A percentile compares a stretch with the other conserved stretches of the same genome.
These are phyloP conservation scores for Turritopsis dohrnii DNA, from an alignment of 30 jellyfish, hydroid and myxozoan genomes.

Conservation along the genomic window DNA sequence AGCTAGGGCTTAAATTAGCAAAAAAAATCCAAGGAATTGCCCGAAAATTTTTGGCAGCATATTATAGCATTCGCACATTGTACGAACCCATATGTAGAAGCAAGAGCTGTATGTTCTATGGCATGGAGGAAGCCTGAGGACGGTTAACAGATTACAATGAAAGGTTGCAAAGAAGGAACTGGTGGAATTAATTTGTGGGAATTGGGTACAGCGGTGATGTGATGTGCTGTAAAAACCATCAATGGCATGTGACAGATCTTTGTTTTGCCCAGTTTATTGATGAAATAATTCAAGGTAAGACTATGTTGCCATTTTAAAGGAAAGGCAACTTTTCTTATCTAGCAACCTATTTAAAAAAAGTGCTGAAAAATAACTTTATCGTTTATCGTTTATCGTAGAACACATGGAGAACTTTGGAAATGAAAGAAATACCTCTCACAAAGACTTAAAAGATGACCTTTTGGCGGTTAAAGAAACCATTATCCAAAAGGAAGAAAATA, in stretches of 20 bases:
- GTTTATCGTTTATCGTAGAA: no score
- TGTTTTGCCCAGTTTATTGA: background rate
- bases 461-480: no score
- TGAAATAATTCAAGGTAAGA: background rate
- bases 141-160: background rate
- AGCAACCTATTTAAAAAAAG: no score
- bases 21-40: background rate
- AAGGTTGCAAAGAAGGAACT: slow-evolving; percentile 4
- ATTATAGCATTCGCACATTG: background rate
- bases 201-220: slow-evolving; percentile 17
- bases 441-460: no score
- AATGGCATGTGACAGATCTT: background rate
- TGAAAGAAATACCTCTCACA: no score
- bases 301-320: background rate
- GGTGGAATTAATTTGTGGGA: slow-evolving; percentile 17
- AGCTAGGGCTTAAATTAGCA: background rate
- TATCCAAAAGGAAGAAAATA: no score
- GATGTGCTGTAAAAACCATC: background rate
- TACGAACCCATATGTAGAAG: slow-evolving; percentile 1
- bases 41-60: background rate
- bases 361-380: no score
- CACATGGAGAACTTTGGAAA: no score
- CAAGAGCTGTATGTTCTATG: slow-evolving; percentile 1
- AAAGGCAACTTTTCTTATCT: no score
- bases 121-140: background rate